These are phyloP conservation scores for Tillus elongatus DNA, from an alignment of 2,888 invertebrate genomes.

Conservation along the genomic window DNA sequence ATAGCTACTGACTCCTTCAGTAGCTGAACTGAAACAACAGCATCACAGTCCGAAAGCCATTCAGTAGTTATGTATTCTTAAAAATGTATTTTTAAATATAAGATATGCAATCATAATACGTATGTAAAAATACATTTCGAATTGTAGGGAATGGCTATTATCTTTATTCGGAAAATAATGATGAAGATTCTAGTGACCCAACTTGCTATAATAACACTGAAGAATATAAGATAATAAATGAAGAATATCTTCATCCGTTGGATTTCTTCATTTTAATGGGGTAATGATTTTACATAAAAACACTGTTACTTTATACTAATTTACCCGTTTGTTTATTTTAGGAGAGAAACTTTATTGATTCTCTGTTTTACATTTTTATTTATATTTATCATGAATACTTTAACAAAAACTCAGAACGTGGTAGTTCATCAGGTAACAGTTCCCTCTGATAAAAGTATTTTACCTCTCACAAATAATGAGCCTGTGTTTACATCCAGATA, in stretches of 20 bases:
- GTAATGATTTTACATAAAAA: too few species aligned
- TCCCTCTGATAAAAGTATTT: not conserved
- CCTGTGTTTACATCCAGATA: slow-evolving; percentile 65
- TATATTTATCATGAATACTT: not conserved
- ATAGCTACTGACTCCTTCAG: too few species aligned
- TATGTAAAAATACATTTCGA: too few species aligned
- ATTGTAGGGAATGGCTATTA: slow-evolving; percentile 65
- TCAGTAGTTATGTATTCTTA: too few species aligned
- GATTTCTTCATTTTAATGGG: not conserved
- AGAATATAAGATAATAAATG: not conserved
- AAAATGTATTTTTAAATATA: not conserved
- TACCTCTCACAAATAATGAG: slow-evolving; percentile 8
- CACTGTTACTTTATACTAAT: too few species aligned
- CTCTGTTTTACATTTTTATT: not conserved
- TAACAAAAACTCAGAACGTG: not conserved
- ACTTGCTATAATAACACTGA: slow-evolving; percentile 19
- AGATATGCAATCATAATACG: too few species aligned
- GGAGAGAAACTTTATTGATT: not conserved
- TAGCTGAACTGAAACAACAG: too few species aligned
- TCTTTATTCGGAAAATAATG: slow-evolving; percentile 52
- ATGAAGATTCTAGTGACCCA: slow-evolving; percentile 18
- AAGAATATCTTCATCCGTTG: not conserved
- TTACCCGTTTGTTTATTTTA: too few species aligned
- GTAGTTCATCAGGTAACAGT: not conserved
- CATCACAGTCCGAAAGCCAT: too few species aligned